Percentiles rank a stretch among this genome's conserved stretches.
These are phyloP conservation scores for Drosophila vallismaia DNA, from an alignment of 2,888 invertebrate species.

Conservation along the genomic window DNA sequence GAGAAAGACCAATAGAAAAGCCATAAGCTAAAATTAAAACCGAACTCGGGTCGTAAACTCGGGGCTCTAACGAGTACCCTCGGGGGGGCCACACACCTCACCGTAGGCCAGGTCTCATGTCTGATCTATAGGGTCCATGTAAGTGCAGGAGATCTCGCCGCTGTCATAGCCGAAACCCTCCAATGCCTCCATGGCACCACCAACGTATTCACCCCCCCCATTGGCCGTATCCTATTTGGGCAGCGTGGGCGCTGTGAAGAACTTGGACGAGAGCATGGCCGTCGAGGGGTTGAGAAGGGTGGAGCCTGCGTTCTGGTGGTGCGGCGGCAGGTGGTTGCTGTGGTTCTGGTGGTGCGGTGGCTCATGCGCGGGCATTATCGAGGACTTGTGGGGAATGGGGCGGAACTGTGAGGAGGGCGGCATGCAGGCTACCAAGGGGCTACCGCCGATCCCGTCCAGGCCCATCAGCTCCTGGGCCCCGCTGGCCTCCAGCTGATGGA, in stretches of 20 bases:
- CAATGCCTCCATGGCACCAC: conserved; percentile 48
- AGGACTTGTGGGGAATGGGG: conserved; percentile 83
- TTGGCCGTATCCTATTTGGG: conserved; percentile 83
- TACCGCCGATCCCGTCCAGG: conserved; percentile 73
- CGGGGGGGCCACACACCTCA: conserved; percentile 76
- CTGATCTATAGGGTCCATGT: conserved; percentile 82
- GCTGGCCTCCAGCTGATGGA: conserved; percentile 71
- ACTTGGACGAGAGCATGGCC: conserved; percentile 83
- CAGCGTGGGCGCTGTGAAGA: conserved; percentile 83
- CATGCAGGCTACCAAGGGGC: conserved; percentile 83
- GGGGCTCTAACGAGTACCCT: conserved; percentile 62
- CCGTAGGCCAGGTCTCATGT: conserved; percentile 80
- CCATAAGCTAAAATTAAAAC: no score
- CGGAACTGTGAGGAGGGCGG: conserved; percentile 84
- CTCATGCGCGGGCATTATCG: conserved; percentile 80
- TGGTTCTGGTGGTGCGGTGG: conserved; percentile 57
- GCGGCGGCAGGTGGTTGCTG: conserved; percentile 45
- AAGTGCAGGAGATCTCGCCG: conserved; percentile 81
- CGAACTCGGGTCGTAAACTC: not conserved
- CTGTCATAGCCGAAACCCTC: conserved; percentile 77
- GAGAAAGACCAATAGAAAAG: no score
- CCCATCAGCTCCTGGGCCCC: conserved; percentile 70
- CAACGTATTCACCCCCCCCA: conserved; percentile 76
- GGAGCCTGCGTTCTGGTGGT: conserved; percentile 41
- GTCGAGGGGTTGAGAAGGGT: conserved; percentile 82